phyloP scores from a whole-genome alignment of 1,140 invertebrate genomes.

The Brachystomella parvula region DNA sequence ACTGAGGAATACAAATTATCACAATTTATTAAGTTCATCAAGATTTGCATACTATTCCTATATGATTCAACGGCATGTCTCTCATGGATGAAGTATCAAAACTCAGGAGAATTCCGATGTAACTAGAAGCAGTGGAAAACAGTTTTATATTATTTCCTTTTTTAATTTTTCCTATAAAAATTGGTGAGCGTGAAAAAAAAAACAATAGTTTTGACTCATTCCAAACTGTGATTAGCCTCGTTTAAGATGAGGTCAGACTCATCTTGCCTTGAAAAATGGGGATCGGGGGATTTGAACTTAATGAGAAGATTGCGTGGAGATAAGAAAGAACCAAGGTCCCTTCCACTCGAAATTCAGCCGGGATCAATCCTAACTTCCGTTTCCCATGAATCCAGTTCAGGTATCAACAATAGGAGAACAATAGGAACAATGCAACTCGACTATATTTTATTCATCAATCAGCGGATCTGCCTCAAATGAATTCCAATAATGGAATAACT shows the following conservation, averaged over 20 bases:
- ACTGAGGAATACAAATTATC: no score
- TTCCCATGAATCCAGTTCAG: conserved; percentile 30
- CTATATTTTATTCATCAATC: background rate
- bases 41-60: no score
- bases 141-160: no score
- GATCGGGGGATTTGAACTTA: conserved; percentile 19
- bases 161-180: no score
- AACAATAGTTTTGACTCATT: no score
- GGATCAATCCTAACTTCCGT: conserved; percentile 31
- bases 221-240: background rate
- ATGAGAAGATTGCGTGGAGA: conserved; percentile 37
- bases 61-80: no score
- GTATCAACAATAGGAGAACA: background rate
- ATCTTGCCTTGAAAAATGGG: background rate
- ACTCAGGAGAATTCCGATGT: no score
- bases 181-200: no score
- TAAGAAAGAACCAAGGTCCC: conserved; percentile 25
- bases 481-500: background rate
- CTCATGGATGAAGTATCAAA: no score
- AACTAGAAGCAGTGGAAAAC: no score
- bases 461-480: background rate
- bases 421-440: background rate
- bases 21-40: no score
- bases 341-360: background rate
- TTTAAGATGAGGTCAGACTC: conserved; percentile 3